These are phyloP conservation scores for Probosciger aterrimus DNA, from an alignment of 2,113 vertebrate species.

Conservation along the genomic window DNA sequence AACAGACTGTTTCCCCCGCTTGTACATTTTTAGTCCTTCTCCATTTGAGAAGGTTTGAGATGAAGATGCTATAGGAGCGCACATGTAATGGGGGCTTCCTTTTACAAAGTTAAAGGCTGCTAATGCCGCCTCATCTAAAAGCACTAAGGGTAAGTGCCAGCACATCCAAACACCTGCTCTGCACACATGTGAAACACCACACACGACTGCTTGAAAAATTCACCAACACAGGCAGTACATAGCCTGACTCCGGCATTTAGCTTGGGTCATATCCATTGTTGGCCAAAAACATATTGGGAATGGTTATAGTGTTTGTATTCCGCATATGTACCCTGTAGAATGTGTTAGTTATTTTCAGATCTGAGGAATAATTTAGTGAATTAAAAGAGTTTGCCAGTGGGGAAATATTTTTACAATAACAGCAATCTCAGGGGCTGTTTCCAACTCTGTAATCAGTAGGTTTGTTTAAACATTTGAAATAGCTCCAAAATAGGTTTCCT, in stretches of 20 bases:
- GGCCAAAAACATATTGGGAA: background rate
- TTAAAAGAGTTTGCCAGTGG: background rate
- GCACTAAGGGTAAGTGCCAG: background rate
- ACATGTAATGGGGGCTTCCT: background rate
- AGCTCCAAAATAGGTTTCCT: background rate
- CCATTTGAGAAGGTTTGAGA: background rate
- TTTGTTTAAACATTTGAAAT: background rate
- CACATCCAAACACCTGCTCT: background rate
- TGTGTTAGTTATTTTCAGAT: constrained; percentile 2
- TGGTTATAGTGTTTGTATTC: background rate
- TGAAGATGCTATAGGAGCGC: background rate
- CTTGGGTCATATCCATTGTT: background rate
- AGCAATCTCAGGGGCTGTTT: background rate
- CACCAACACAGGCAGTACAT: rapidly evolving
- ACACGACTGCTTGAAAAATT: background rate
- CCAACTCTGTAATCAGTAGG: background rate
- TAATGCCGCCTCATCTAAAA: background rate
- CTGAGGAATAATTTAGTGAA: background rate
- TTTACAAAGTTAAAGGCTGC: background rate
- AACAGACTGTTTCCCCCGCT: background rate
- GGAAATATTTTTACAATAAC: background rate
- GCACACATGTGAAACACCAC: background rate
- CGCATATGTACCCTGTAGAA: background rate
- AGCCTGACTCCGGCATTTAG: rapidly evolving
- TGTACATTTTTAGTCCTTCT: background rate